Base-by-base conservation (phyloP, 1,140 invertebrate species). In the Aphidius ervi region DNA sequence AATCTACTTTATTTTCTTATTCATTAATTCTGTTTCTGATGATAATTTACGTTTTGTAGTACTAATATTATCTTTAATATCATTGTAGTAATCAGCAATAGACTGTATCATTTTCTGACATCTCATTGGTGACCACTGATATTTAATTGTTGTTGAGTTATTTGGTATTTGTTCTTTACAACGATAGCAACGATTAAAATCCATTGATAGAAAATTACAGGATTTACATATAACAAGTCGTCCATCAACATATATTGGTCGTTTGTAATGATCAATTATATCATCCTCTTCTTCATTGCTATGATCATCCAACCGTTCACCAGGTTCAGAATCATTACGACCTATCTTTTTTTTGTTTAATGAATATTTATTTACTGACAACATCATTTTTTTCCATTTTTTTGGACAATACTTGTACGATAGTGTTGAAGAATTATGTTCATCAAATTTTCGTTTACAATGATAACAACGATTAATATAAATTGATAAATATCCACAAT, bases 141-240 rank as follows among this genome's bases (percentile, higher is more conserved):
- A 66, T 42, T 64, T 65, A 61, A 83, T 72, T 0, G 76, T 69
- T 70, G 84, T 84, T 2, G 81, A 77, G 65, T 82, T 74, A n/a
- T 82, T 79, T 8, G 79, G 76, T 23, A 85, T 64, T 74, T 80
- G 81, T 63, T 72, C 77, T 64, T 73, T 76, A 74, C 84, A 89
- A 70, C 88, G 82, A 71, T 86, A 79, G 72, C 89, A 92, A 50
- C 82, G 83, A 69, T 85, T 87, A 71, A 90, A 89, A 71, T 90
- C 86, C 66, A 82, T 79, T 10, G 88, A 88, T 49, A 85, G 84
- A 65, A 87, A 86, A 23, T 89, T 89, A 68, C 89, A 92, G 59
- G 81, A 78, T 55, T 84, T 82, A 74, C 89, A 92, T 2, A 91
- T 80, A 16, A 88, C 88, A 53, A 87, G 74, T 73, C 84, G 86